Base-by-base conservation (phyloP, 2,888 invertebrate species). In the Agonopterix alstromeriana region DNA sequence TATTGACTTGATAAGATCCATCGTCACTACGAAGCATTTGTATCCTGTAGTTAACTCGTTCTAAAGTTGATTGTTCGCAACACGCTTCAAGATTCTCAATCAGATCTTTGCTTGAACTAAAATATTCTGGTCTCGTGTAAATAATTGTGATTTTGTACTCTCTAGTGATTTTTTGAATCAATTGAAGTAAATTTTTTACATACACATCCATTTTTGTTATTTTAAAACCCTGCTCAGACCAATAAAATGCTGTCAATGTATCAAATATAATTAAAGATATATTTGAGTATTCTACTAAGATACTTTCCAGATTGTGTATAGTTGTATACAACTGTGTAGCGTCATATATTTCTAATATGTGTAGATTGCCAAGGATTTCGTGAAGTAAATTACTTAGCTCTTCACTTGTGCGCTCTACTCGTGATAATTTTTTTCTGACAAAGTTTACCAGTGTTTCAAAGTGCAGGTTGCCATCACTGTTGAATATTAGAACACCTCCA, bases 41-140 rank as follows among this genome's bases (percentile, higher is more conserved):
- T 48, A 91, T 74, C 60, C 76, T 78, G 58, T 81, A 84, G 58
- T 84, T 81, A 9, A 84, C 54, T 53, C 62, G 60, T 53, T 79
- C 81, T 44, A 65, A 45, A 42, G 63, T 60, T 38, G 70, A 63
- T 38, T 58, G 12, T 49, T 73, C 60, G 53, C 56, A 55, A 51
- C 73, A 71, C 48, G 57, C 51, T 54, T 76, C 75, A 45, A 71
- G 48, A 48, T 63, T 63, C 57, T 72, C 68, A 49, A 66, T 60
- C 9, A 53, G 36, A 48, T 77, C 77, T 63, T 79, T 86, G 55
- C 54, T 82, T 42, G 89, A 84, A 61, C 70, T 73, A 63, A 89
- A 90, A 67, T 91, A 83, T 58, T 70, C 75, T 43, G 90, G 89
- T 70, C 82, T 87, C 47, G 90, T 91, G 59, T 90, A 92, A 36